phyloP scores from a whole-genome alignment of 2,113 vertebrate species.

The Sula dactylatra region DNA sequence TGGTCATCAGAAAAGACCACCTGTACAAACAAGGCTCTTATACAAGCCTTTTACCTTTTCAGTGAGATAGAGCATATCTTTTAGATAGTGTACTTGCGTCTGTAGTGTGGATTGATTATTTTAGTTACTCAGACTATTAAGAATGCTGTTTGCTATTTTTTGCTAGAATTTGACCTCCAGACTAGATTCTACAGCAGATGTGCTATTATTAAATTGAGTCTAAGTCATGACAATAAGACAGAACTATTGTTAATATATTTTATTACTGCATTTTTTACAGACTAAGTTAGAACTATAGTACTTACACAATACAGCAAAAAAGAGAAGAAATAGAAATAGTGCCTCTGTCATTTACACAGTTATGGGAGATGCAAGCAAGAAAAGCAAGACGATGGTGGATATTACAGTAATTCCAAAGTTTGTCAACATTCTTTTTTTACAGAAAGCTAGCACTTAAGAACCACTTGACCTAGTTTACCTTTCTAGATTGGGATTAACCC shows the following conservation, averaged over 20 bases:
- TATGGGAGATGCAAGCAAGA: not conserved
- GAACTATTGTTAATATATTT: not conserved
- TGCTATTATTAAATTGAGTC: not conserved
- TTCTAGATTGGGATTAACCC: not conserved
- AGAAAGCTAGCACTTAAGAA: not conserved
- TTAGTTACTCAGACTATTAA: not conserved
- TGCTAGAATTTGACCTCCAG: not conserved
- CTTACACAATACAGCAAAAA: not conserved
- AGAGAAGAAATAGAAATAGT: not conserved
- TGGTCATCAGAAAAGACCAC: not conserved
- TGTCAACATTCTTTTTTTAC: not conserved
- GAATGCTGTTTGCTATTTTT: not conserved
- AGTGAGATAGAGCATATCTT: not conserved
- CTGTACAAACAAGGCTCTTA: not conserved
- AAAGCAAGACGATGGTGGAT: not conserved
- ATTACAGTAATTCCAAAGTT: not conserved
- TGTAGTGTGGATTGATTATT: not conserved
- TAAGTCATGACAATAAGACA: not conserved
- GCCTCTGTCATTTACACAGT: not conserved
- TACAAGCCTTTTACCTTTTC: not conserved
- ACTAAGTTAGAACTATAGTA: not conserved
- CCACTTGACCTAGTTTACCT: not conserved
- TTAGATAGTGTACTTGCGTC: not conserved
- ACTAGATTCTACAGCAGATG: not conserved
- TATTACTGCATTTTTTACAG: not conserved